Evolutionary conservation across 2,113 vertebrate species (phyloP), one percentile per base, ranked within the genome.

Genomic region (Hystrix brachyura): DNA sequence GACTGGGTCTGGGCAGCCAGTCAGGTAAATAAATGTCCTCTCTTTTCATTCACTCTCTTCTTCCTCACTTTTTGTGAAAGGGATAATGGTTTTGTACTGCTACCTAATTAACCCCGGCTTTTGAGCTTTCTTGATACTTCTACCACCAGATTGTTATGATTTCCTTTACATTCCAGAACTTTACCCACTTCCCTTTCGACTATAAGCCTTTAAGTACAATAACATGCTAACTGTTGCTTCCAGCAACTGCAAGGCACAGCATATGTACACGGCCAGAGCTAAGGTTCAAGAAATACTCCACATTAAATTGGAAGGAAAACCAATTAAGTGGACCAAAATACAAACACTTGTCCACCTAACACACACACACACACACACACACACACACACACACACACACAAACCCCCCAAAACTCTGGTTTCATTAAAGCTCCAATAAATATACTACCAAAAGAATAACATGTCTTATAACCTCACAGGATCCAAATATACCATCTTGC

Each of bases 171-270:
- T 80, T 82, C 79, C 64, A 74, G 71, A 95, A 95, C 88, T 90
- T 87, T 17, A 57, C 23, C 55, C 7, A 59, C 71, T 94, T 78
- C 64, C 81, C 60, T 59, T 79, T 65, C 46, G 72, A 91, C 34
- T 17, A 55, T 27, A 59, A 94, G 60, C 71, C 85, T 88, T 82
- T 83, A 55, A 92, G 81, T 23, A 81, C 21, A 92, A 85, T 18
- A 83, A 57, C 15, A 4, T 64, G 93, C 94, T 92, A 97, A 96
- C 95, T 98, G 96, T 94, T 96, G 97, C 94, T 21, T 87, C 55
- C 64, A 43, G 48, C 14, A 55, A 67, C 62, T 69, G 32, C 13
- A 17, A 64, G 64, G 83, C 51, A n/a, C 27, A 78, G 84, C 29
- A 69, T 19, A 7, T 23, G 60, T 7, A 78, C 27, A 48, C 17